These are phyloP conservation scores for Callyntrura guangdongensis DNA, from an alignment of 2,888 invertebrate genomes.

Conservation along the genomic window DNA sequence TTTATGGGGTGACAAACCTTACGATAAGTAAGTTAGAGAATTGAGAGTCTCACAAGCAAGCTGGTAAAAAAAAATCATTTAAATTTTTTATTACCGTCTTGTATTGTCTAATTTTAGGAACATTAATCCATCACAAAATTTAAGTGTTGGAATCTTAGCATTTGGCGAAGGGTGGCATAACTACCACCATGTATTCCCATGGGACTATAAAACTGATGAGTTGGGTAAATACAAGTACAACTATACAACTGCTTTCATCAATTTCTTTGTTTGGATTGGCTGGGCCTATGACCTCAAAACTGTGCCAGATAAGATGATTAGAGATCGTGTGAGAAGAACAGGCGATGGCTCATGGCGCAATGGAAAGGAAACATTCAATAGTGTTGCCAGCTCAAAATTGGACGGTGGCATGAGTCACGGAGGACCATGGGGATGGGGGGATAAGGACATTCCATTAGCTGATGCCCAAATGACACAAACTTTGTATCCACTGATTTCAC, in stretches of 20 bases:
- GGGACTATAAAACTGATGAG: slow-evolving; percentile 88
- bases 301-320: slow-evolving; percentile 86
- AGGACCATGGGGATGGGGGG: slow-evolving; percentile 84
- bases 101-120: slow-evolving; percentile 87
- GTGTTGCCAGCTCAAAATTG: slow-evolving; percentile 37
- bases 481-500: slow-evolving; percentile 71
- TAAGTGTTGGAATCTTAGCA: slow-evolving; percentile 90
- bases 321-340: slow-evolving; percentile 85
- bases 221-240: slow-evolving; percentile 86
- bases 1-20: slow-evolving; percentile 92
- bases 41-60: neutral
- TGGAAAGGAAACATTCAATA: slow-evolving; percentile 20
- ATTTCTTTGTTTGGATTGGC: slow-evolving; percentile 86
- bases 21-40: slow-evolving; percentile 87
- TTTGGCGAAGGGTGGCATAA: slow-evolving; percentile 95
- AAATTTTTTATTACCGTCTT: too few relatives aligned
- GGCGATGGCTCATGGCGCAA: slow-evolving; percentile 83
- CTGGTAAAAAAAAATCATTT: slow-evolving; percentile 10
- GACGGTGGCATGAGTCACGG: slow-evolving; percentile 64
- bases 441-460: slow-evolving; percentile 82
- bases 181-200: slow-evolving; percentile 95
- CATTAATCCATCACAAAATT: slow-evolving; percentile 93
- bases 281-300: slow-evolving; percentile 86
- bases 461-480: slow-evolving; percentile 80
- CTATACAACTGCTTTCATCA: slow-evolving; percentile 87